A percentile compares a stretch with the other conserved stretches of the same genome.
Conservation (phyloP, 1,140 invertebrate species). For the Ceratosolen fusciceps region DNA sequence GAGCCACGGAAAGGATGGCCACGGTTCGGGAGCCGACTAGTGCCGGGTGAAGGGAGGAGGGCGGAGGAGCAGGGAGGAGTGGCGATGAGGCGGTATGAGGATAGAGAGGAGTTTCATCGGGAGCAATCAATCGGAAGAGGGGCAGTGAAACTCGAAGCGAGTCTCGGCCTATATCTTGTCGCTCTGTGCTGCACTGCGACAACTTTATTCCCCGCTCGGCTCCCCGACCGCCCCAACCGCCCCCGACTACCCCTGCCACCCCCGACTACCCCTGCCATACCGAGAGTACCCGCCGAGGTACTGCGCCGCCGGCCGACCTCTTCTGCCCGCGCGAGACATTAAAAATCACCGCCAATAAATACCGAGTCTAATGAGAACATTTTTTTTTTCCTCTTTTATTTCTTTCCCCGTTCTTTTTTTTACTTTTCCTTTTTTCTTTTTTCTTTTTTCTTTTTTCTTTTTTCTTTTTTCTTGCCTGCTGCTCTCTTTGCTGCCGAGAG, state of each 20-base stretch:
- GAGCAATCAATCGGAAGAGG: neutral
- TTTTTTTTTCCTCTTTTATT: no score
- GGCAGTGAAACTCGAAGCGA: conserved; percentile 2
- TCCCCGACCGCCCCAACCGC: neutral
- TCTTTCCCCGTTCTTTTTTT: no score
- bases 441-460: no score
- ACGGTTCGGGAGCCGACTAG: neutral
- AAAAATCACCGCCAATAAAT: neutral
- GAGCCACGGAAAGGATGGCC: neutral
- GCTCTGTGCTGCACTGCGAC: conserved; percentile 10
- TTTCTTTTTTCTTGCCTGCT: no score
- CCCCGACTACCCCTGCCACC: no score
- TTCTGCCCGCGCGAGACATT: neutral
- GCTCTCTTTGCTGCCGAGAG: no score
- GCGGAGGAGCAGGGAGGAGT: neutral
- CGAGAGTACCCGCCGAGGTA: no score
- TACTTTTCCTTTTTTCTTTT: no score
- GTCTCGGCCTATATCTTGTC: conserved; percentile 6
- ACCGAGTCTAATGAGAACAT: no score
- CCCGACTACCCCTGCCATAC: no score
- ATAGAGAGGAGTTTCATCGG: conserved; percentile 4
- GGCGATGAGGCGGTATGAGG: neutral
- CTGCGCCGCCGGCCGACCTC: no score
- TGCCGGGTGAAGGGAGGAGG: no score
- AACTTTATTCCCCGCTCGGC: neutral